Evolutionary conservation across 2,113 vertebrate species (phyloP).

Genomic region (Pelmatolapia mariae): DNA sequence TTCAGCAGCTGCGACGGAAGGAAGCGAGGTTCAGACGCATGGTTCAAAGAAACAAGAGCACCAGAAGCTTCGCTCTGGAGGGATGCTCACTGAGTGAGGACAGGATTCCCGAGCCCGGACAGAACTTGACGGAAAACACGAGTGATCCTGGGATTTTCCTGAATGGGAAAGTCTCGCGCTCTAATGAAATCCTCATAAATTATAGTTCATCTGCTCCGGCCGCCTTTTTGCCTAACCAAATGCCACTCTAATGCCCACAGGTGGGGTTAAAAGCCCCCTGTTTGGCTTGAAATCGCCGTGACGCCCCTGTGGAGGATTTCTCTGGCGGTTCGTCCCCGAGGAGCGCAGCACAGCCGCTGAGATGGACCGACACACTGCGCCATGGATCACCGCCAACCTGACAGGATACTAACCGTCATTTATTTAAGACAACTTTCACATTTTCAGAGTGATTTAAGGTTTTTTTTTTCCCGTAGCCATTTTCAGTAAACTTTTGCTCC

Average conservation of each 20-base stretch:
- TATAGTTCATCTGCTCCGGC: background rate
- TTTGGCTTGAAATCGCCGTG: background rate
- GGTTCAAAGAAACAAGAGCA: background rate
- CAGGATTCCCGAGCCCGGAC: background rate
- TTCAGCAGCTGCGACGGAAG: background rate
- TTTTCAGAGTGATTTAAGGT: accelerated
- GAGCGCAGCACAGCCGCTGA: background rate
- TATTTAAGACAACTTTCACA: background rate
- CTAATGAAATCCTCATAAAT: background rate
- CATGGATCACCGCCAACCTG: conserved; percentile 8
- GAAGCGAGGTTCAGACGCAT: background rate
- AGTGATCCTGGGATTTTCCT: background rate
- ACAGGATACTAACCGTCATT: background rate
- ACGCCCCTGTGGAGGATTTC: background rate
- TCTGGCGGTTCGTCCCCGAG: background rate
- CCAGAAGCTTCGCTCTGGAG: background rate
- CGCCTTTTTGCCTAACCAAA: background rate
- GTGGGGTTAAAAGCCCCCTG: background rate
- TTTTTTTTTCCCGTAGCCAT: accelerated
- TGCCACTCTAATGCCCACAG: background rate
- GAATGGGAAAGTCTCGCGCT: background rate
- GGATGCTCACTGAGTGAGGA: background rate
- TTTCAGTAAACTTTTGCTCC: background rate
- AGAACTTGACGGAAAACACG: background rate
- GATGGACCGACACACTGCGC: background rate